phyloP scores from a whole-genome alignment of 2,113 vertebrate species.

The Catagonus wagneri region DNA sequence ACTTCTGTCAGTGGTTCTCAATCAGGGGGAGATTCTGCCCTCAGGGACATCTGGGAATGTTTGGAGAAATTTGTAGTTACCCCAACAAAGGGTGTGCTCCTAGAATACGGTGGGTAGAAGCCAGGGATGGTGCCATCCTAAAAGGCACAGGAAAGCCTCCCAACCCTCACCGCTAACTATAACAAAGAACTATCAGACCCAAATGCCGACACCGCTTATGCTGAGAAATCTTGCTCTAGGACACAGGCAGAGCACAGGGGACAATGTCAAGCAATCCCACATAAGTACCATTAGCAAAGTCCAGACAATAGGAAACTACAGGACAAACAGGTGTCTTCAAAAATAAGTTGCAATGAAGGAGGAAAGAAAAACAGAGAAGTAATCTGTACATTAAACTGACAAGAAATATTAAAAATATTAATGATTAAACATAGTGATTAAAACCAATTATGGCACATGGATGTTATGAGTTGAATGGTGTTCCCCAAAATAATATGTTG shows the following conservation, averaged over 20 bases:
- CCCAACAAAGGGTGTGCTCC: background rate
- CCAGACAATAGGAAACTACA: background rate
- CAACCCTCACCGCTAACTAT: background rate
- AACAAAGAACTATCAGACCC: background rate
- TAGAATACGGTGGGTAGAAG: background rate
- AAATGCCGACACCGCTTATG: too few relatives aligned
- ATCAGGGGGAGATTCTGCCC: background rate
- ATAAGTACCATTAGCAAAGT: conserved; percentile 17
- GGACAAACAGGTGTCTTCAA: background rate
- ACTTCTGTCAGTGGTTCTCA: background rate
- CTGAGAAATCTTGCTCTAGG: background rate
- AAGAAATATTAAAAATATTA: background rate
- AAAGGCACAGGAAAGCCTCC: background rate
- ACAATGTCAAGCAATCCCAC: background rate
- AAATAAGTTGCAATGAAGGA: background rate
- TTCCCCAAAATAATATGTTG: background rate
- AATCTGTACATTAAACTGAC: background rate
- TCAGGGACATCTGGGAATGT: background rate
- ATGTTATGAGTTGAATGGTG: background rate
- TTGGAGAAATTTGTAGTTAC: conserved; percentile 1
- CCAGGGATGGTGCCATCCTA: background rate
- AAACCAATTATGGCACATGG: background rate
- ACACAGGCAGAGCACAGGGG: background rate
- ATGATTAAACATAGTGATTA: too few relatives aligned
- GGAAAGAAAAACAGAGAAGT: background rate